Conservation (phyloP, 1,140 invertebrate genomes). For the Drosophila sp. region DNA sequence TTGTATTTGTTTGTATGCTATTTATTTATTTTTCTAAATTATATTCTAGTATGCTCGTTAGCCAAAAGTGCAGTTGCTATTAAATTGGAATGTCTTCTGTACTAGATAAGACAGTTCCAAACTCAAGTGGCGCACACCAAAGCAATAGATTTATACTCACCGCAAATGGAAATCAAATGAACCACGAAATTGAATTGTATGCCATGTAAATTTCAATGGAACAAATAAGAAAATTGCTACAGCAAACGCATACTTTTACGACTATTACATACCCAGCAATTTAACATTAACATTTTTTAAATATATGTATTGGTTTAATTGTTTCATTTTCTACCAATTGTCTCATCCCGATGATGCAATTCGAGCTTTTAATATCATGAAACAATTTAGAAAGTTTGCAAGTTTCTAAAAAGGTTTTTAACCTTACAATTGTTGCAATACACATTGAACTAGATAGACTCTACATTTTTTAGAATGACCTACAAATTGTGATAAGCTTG, state of each 20-base stretch:
- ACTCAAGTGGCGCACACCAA: slow-evolving; percentile 38
- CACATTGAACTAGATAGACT: too few relatives aligned
- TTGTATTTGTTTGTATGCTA: slow-evolving; percentile 1
- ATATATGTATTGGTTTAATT: too few relatives aligned
- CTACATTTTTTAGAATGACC: too few relatives aligned
- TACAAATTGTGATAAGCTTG: too few relatives aligned
- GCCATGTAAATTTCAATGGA: slow-evolving; percentile 38
- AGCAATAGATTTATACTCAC: slow-evolving; percentile 25
- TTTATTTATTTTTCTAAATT: slow-evolving; percentile 6
- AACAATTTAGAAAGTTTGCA: too few relatives aligned
- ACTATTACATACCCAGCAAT: neutral
- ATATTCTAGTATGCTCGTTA: slow-evolving; percentile 16
- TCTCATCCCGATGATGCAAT: too few relatives aligned
- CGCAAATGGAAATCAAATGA: slow-evolving; percentile 49
- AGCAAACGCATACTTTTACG: neutral
- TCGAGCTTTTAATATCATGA: too few relatives aligned
- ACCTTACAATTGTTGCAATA: too few relatives aligned
- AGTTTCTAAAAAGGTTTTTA: too few relatives aligned
- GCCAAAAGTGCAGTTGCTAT: slow-evolving; percentile 36
- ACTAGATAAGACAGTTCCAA: slow-evolving; percentile 16
- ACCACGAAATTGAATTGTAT: slow-evolving; percentile 35
- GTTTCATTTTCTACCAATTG: too few relatives aligned
- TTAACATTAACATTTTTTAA: neutral
- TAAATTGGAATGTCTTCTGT: slow-evolving; percentile 24
- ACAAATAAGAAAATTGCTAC: slow-evolving; percentile 7